These are phyloP conservation scores for Melanargia galathea DNA, from an alignment of 2,888 invertebrate species.

Conservation along the genomic window DNA sequence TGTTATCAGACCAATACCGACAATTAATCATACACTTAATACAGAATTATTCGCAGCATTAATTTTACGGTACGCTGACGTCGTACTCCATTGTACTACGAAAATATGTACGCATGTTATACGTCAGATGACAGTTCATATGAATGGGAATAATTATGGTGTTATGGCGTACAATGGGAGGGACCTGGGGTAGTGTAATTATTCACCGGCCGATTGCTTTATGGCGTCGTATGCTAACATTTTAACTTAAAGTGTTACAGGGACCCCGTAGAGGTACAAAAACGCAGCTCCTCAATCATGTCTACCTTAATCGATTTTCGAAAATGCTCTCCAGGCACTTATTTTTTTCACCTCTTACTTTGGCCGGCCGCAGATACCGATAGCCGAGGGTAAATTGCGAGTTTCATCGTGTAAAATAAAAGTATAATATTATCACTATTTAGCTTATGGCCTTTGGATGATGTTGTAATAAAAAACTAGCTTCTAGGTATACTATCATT, in stretches of 20 bases:
- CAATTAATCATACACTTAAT: conserved; percentile 37
- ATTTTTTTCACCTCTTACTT: conserved; percentile 60
- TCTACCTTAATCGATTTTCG: conserved; percentile 76
- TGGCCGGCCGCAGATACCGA: conserved; percentile 51
- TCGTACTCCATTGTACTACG: conserved; percentile 44
- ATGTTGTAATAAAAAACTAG: background rate
- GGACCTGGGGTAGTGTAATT: conserved; percentile 64
- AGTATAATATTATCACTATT: conserved; percentile 26
- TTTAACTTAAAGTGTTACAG: conserved; percentile 53
- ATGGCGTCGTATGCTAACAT: conserved; percentile 69
- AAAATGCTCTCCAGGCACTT: conserved; percentile 58
- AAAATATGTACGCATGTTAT: conserved; percentile 53
- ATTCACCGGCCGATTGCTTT: conserved; percentile 71
- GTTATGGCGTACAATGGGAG: conserved; percentile 60
- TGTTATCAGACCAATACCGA: conserved; percentile 30
- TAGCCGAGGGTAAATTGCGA: conserved; percentile 65
- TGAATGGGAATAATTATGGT: conserved; percentile 64
- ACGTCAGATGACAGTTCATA: conserved; percentile 51
- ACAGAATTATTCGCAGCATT: conserved; percentile 37
- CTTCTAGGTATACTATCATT: background rate
- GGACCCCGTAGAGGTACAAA: conserved; percentile 55
- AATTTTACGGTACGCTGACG: conserved; percentile 43
- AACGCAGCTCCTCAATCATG: conserved; percentile 69
- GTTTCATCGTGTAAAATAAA: conserved; percentile 29
- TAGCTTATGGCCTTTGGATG: conserved; percentile 13